Percentiles rank a stretch among this genome's conserved stretches.
Evolutionary conservation across 1,140 invertebrate genomes (phyloP).

Genomic region (Drepana arcuata): DNA sequence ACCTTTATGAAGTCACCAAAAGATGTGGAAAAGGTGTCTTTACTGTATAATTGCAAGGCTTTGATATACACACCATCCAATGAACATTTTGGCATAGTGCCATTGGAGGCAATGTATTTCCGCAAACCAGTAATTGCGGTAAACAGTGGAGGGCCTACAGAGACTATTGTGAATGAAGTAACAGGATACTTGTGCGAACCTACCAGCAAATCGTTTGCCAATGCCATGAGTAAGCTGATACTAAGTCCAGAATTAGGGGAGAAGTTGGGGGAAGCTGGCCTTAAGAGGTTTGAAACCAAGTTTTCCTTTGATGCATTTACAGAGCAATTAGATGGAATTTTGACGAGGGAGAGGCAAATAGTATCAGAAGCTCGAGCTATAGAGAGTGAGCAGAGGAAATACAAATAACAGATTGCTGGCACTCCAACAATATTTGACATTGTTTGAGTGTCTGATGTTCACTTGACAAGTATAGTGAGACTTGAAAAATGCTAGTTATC

Average conservation of each 20-base stretch:
- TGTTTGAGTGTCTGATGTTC: slow-evolving; percentile 46
- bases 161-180: slow-evolving; percentile 90
- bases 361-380: slow-evolving; percentile 51
- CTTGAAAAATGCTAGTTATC: no score
- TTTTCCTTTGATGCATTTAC: slow-evolving; percentile 89
- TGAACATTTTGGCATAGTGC: slow-evolving; percentile 99
- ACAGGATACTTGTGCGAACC: slow-evolving; percentile 92
- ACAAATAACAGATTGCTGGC: slow-evolving; percentile 52
- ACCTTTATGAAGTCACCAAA: slow-evolving; percentile 90
- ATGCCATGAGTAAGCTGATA: slow-evolving; percentile 83
- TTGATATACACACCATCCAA: slow-evolving; percentile 96
- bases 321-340: slow-evolving; percentile 76
- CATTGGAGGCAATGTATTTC: slow-evolving; percentile 98
- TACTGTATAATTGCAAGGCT: slow-evolving; percentile 83
- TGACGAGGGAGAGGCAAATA: slow-evolving; percentile 63
- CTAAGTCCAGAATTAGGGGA: slow-evolving; percentile 71
- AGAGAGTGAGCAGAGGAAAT: slow-evolving; percentile 49
- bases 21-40: slow-evolving; percentile 86
- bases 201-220: slow-evolving; percentile 80
- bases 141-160: slow-evolving; percentile 95
- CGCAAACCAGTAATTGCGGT: slow-evolving; percentile 94
- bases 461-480: background rate
- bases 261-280: slow-evolving; percentile 80
- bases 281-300: slow-evolving; percentile 78
- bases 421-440: slow-evolving; percentile 65